Evolutionary conservation across 2,113 vertebrate genomes (phyloP).

Genomic region (Bettongia penicillata): DNA sequence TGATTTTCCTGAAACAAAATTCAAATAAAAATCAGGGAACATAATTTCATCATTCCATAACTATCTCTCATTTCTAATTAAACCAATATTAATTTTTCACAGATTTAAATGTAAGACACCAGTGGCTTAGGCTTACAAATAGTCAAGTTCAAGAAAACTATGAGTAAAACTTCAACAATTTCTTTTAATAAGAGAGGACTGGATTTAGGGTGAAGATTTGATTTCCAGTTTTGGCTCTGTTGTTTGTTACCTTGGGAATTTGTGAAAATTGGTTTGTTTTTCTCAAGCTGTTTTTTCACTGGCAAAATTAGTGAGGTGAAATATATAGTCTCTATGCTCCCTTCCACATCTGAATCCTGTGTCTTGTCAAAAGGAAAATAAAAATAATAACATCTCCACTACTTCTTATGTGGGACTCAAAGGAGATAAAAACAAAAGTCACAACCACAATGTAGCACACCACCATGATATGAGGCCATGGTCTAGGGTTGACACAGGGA

Average conservation of each 20-base stretch:
- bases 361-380: no score
- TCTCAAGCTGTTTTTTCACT: not conserved
- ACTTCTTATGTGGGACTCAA: no score
- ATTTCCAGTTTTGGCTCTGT: not conserved
- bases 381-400: no score
- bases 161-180: not conserved
- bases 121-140: not conserved
- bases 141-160: not conserved
- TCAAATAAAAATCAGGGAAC: slow-evolving; percentile 67
- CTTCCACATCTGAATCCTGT: no score
- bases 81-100: not conserved
- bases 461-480: no score
- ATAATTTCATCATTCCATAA: not conserved
- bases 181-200: not conserved
- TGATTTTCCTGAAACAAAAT: slow-evolving; percentile 81
- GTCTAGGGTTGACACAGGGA: not conserved
- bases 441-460: no score
- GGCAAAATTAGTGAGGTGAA: not conserved
- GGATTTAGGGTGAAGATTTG: not conserved
- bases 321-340: not conserved
- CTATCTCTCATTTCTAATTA: not conserved
- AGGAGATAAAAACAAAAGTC: no score
- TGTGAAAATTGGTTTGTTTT: not conserved
- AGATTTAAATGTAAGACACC: not conserved
- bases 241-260: not conserved